These are phyloP conservation scores for Sialia sialis DNA, from an alignment of 2,113 vertebrate genomes.

Conservation along the genomic window DNA sequence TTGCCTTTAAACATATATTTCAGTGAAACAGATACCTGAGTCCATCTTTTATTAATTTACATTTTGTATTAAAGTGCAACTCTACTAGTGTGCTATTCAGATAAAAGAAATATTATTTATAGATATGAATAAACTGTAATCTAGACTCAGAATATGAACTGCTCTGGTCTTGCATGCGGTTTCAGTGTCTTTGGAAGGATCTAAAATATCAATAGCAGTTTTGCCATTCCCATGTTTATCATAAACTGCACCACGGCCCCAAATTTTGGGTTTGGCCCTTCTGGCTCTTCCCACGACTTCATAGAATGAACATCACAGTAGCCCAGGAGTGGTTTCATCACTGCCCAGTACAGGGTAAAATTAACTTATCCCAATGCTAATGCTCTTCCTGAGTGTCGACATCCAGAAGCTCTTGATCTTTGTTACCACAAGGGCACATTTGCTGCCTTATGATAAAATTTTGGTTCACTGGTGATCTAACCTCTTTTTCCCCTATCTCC, in stretches of 20 bases:
- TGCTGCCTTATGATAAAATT: not conserved
- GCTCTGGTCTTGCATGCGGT: not conserved
- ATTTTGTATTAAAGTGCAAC: not conserved
- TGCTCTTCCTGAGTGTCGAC: not conserved
- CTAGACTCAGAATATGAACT: not conserved
- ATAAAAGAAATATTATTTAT: not conserved
- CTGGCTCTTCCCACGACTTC: not conserved
- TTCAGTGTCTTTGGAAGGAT: not conserved
- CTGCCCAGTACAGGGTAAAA: not conserved
- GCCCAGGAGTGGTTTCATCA: not conserved
- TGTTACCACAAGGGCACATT: not conserved
- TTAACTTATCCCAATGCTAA: not conserved
- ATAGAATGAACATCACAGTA: not conserved
- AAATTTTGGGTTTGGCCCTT: not conserved
- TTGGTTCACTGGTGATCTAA: no score
- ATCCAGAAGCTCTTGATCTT: fast-evolving
- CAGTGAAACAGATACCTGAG: not conserved
- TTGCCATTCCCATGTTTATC: not conserved
- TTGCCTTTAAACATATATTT: not conserved
- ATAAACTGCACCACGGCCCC: not conserved
- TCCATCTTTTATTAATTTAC: not conserved
- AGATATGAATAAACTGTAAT: not conserved
- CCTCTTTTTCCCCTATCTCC: no score
- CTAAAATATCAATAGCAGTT: not conserved
- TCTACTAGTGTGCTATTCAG: not conserved